These are phyloP conservation scores for Ectropis grisescens DNA, from an alignment of 1,140 invertebrate genomes.

Conservation along the genomic window DNA sequence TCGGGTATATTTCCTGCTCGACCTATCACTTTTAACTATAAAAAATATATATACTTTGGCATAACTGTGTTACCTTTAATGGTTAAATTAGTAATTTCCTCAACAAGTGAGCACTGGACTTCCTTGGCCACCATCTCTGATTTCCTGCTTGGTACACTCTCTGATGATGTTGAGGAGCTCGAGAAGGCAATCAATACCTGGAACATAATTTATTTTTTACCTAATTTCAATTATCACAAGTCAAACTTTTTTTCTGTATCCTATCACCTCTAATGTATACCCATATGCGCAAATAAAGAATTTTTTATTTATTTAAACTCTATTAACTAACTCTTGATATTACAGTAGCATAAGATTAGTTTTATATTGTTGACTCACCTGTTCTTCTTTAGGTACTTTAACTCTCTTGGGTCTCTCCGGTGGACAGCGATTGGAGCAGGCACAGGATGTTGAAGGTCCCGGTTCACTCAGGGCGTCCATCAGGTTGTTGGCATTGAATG, in stretches of 20 bases:
- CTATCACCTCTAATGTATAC: no score
- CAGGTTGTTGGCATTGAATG: slow-evolving; percentile 14
- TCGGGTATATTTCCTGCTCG: no score
- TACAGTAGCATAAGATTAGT: no score
- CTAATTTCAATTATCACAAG: no score
- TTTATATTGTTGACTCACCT: no score
- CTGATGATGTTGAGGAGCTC: slow-evolving; percentile 35
- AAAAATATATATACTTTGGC: no score
- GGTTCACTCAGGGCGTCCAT: slow-evolving; percentile 45
- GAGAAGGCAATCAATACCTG: slow-evolving; percentile 41
- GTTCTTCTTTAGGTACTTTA: slow-evolving; percentile 30
- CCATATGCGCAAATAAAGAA: no score
- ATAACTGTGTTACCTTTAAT: no score
- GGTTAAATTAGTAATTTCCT: slow-evolving; percentile 12
- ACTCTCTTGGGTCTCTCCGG: slow-evolving; percentile 17
- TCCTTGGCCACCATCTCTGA: slow-evolving; percentile 17
- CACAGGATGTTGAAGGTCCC: slow-evolving; percentile 32
- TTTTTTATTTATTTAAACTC: no score
- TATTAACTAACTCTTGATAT: no score
- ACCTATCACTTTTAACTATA: neutral
- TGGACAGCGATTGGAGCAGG: slow-evolving; percentile 20
- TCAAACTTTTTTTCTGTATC: no score
- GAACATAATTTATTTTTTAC: no score
- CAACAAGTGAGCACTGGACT: slow-evolving; percentile 22
- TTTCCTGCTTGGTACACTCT: slow-evolving; percentile 26